phyloP scores from a whole-genome alignment of 2,888 invertebrate genomes.

The Ornithoptera alexandrae region DNA sequence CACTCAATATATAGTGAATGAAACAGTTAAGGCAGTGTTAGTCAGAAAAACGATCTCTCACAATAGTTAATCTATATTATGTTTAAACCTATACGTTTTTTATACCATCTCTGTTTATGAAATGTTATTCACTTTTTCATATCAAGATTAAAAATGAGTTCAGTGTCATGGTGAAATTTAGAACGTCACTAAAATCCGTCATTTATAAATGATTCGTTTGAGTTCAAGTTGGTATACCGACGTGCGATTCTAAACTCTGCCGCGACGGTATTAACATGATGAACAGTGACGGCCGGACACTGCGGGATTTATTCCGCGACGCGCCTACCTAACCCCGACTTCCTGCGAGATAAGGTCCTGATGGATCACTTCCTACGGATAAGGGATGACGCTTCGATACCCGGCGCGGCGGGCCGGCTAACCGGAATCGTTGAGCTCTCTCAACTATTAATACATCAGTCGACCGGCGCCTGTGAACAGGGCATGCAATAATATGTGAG shows the following conservation, averaged over 20 bases:
- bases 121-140: too few relatives aligned
- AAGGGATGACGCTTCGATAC: conserved; percentile 43
- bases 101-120: too few relatives aligned
- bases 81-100: too few relatives aligned
- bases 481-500: too few relatives aligned
- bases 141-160: too few relatives aligned
- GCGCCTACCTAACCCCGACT: conserved; percentile 44
- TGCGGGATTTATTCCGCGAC: conserved; percentile 11
- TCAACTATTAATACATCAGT: conserved; percentile 16
- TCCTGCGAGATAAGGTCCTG: conserved; percentile 71
- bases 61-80: too few relatives aligned
- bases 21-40: too few relatives aligned
- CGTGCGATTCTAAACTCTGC: conserved; percentile 22
- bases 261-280: conserved; percentile 11
- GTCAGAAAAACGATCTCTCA: too few relatives aligned
- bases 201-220: too few relatives aligned
- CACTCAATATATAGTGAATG: too few relatives aligned
- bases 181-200: too few relatives aligned
- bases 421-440: conserved; percentile 35
- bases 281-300: background rate
- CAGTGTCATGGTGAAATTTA: too few relatives aligned
- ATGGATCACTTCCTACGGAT: conserved; percentile 73
- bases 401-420: conserved; percentile 14
- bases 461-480: background rate
- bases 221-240: background rate